Conservation (phyloP, 92 coral and sea anemone genomes). For the Epizoanthus scotinus region DNA sequence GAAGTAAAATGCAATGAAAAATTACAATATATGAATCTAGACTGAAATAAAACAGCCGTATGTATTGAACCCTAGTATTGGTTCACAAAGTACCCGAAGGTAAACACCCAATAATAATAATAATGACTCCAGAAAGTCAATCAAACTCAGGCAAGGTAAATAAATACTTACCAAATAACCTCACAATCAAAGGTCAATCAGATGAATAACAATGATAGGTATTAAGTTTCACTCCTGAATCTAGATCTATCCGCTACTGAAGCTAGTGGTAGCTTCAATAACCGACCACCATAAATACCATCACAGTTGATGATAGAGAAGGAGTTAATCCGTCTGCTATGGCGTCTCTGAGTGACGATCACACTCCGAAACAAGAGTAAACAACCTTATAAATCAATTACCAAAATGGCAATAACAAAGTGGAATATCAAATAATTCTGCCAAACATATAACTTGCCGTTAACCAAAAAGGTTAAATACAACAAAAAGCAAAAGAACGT, state of each 20-base stretch:
- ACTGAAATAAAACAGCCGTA: too few relatives aligned
- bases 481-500: not conserved
- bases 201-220: not conserved
- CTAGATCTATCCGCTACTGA: conserved; percentile 15
- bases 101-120: too few relatives aligned
- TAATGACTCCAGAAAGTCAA: too few relatives aligned
- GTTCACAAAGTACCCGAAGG: too few relatives aligned
- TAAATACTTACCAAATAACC: conserved; percentile 17
- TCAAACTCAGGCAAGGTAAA: too few relatives aligned
- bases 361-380: conserved; percentile 3
- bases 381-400: conserved; percentile 1
- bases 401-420: not conserved
- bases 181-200: conserved; percentile 5
- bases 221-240: conserved; percentile 7
- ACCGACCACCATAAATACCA: conserved; percentile 18
- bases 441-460: not conserved
- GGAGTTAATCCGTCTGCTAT: conserved; percentile 9
- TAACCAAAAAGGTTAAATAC: too few relatives aligned
- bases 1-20: too few relatives aligned
- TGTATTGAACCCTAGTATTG: too few relatives aligned
- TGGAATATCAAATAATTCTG: not conserved
- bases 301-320: conserved; percentile 14
- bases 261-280: conserved; percentile 17
- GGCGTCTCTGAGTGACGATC: conserved; percentile 13
- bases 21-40: too few relatives aligned